Percentiles rank a stretch among this genome's conserved stretches.
Evolutionary conservation across 2,888 invertebrate species (phyloP).

Genomic region (Plebejus melissa): DNA sequence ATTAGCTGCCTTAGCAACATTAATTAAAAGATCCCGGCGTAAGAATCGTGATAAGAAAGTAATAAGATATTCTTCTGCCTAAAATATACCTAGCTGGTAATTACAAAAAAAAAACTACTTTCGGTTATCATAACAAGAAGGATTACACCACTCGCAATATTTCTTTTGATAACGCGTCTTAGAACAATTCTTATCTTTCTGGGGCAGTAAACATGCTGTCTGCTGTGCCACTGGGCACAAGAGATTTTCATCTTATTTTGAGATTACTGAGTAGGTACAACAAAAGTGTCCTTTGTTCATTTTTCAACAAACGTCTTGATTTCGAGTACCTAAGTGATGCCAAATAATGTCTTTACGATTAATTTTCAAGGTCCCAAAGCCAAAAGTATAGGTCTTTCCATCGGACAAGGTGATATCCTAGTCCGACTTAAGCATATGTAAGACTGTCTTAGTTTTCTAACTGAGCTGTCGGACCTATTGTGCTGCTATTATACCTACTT

Average conservation of each 20-base stretch:
- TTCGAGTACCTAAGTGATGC: background rate
- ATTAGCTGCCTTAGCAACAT: too few species aligned
- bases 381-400: background rate
- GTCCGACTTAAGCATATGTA: background rate
- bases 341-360: background rate
- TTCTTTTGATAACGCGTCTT: constrained; percentile 4
- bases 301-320: too few species aligned
- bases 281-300: too few species aligned
- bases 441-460: background rate
- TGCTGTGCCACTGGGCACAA: background rate
- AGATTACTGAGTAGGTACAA: too few species aligned
- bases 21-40: too few species aligned
- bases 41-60: too few species aligned
- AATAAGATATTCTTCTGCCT: too few species aligned
- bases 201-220: background rate
- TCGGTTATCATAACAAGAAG: background rate
- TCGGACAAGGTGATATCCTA: background rate
- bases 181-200: constrained; percentile 18
- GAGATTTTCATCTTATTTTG: background rate
- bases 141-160: background rate
- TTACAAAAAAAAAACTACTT: background rate
- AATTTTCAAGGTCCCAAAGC: background rate
- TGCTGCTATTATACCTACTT: too few species aligned
- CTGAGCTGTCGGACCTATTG: too few species aligned
- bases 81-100: background rate